Base-by-base conservation (phyloP, 2,888 invertebrate genomes). In the Phaedon cochleariae region DNA sequence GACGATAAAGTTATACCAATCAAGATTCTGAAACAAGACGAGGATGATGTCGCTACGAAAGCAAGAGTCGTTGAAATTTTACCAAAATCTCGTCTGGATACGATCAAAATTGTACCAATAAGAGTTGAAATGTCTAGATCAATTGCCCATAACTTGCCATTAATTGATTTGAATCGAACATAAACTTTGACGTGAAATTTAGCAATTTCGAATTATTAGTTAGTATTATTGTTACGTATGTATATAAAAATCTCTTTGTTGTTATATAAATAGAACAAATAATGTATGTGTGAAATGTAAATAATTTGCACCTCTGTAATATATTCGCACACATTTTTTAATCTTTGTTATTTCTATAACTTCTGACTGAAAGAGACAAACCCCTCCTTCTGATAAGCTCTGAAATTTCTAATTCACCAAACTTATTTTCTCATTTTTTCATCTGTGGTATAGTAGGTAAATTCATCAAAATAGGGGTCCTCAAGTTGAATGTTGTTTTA, bases 51-150 rank as follows among this genome's bases (percentile, higher is more conserved):
- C 4, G 78, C 80, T 7, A 76, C 81, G 71, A 78, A 76, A 66
- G 84, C 84, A 10, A 72, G 80, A 66, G 83, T 84, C 2, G 79
- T 83, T 0, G 84, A 84, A 76, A 77, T 84, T 9, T 78, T 77
- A 31, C 79, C 81, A 9, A 77, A 75, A 69, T 72, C 72, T 48
- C 70, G 66, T 9, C 62, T 75, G 9, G 78, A 79, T 21, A 76
- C 77, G 1, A 84, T 84, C 15, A 81, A 77, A 76, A 84, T 84
- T 49, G 81, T 79, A 6, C 84, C 84, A 9, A 83, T 84, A 63
- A 69, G 70, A 69, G 77, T 80, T 6, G 78, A 77, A 68, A 78
- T 78, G 75, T 74, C 77, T 4, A 73, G 74, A 55, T 74, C 69
- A 58, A 41, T 76, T 63, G 68, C 71, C 34, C 71, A 73, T 49